Conservation (phyloP, 2,888 invertebrate genomes). For the Diplazon laetatorius region DNA sequence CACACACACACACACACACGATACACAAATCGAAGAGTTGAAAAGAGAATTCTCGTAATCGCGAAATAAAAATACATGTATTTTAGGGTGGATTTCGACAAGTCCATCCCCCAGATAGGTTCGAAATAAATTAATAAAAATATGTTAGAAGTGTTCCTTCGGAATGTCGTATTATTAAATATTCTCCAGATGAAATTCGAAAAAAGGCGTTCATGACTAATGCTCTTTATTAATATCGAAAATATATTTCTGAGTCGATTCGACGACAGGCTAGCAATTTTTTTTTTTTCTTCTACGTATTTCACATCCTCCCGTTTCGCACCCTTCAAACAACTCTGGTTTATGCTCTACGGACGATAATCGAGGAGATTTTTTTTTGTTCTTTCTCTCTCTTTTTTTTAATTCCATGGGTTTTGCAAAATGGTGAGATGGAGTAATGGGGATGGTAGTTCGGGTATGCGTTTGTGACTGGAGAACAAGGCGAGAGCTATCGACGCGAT, state of each 20-base stretch:
- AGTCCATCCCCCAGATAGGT: no score
- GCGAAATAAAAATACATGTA: not conserved
- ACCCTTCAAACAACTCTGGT: not conserved
- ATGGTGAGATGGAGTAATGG: constrained; percentile 16
- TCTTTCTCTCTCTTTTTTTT: not conserved
- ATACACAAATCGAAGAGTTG: no score
- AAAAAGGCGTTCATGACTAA: constrained; percentile 40
- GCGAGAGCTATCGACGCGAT: constrained; percentile 21
- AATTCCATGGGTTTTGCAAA: constrained; percentile 1
- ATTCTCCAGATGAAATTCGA: constrained; percentile 16
- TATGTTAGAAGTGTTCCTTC: no score
- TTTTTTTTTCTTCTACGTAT: constrained; percentile 28
- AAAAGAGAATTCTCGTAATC: no score
- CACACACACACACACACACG: no score
- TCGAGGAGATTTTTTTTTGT: constrained; percentile 18
- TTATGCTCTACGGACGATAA: constrained; percentile 36
- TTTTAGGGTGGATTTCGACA: no score
- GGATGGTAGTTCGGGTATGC: constrained; percentile 3
- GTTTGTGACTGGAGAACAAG: constrained; percentile 23
- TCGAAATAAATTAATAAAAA: no score
- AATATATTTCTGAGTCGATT: no score
- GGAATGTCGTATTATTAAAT: constrained; percentile 41
- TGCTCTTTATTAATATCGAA: no score
- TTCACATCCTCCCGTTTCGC: not conserved
- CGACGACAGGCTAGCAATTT: no score